phyloP scores from a whole-genome alignment of 2,797 vertebrate genomes.

The Leucoraja ocellata region DNA sequence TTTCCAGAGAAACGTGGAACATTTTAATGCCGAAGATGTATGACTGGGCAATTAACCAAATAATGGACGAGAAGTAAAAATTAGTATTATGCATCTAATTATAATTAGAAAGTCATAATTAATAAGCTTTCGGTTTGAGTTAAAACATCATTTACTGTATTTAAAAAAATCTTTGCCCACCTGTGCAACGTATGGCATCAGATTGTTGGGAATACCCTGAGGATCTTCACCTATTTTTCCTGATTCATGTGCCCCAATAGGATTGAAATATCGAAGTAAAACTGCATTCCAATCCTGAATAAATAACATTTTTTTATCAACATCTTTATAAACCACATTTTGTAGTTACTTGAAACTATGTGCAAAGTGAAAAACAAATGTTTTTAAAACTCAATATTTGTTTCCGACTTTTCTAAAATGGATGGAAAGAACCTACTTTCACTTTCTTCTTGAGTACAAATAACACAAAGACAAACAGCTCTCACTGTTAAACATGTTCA shows the following conservation, averaged over 20 bases:
- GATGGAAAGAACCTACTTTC: background rate
- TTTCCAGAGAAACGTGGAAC: too few relatives aligned
- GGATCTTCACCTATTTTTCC: constrained; percentile 89
- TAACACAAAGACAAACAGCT: background rate
- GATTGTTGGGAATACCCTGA: constrained; percentile 90
- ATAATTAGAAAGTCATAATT: background rate
- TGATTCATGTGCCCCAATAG: constrained; percentile 81
- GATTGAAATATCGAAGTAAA: constrained; percentile 92
- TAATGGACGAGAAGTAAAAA: background rate
- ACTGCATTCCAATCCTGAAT: constrained; percentile 83
- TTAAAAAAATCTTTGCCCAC: constrained; percentile 50
- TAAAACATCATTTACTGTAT: background rate
- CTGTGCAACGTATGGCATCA: constrained; percentile 93
- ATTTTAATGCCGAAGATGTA: too few relatives aligned
- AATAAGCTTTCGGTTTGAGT: background rate
- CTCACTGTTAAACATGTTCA: background rate
- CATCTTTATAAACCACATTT: background rate
- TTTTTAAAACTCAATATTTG: background rate
- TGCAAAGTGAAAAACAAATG: background rate
- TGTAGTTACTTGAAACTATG: background rate
- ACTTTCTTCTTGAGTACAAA: background rate
- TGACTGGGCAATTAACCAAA: background rate
- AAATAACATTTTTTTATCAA: background rate
- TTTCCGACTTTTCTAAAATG: background rate
- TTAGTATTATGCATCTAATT: background rate